These are phyloP conservation scores for Campoplex nolae DNA, from an alignment of 2,888 invertebrate genomes.

Conservation along the genomic window DNA sequence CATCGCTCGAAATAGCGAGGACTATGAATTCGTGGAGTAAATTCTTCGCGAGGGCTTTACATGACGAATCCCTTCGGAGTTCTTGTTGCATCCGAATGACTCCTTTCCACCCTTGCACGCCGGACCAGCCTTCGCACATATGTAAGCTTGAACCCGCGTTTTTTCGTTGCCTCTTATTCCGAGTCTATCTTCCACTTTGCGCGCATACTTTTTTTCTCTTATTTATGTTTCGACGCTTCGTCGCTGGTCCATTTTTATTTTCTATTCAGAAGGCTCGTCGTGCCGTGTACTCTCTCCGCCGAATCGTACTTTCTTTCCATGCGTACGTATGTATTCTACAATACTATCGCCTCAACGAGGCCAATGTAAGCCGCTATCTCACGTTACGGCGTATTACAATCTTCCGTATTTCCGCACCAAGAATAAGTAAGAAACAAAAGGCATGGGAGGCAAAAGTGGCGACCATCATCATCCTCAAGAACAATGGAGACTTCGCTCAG, in stretches of 20 bases:
- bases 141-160: background rate
- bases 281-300: slow-evolving; percentile 25
- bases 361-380: slow-evolving; percentile 60
- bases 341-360: slow-evolving; percentile 64
- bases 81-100: slow-evolving; percentile 40
- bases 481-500: slow-evolving; percentile 42
- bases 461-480: slow-evolving; percentile 4
- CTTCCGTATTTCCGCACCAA: slow-evolving; percentile 14
- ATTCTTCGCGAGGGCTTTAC: background rate
- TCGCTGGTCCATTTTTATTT: slow-evolving; percentile 11
- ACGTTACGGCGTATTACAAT: slow-evolving; percentile 62
- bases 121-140: background rate
- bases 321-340: background rate
- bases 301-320: slow-evolving; percentile 15
- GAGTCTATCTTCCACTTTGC: slow-evolving; percentile 11
- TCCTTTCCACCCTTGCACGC: slow-evolving; percentile 1
- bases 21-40: slow-evolving; percentile 23
- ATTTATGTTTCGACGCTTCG: slow-evolving; percentile 53
- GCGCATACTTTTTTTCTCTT: slow-evolving; percentile 10
- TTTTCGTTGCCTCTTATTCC: background rate
- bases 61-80: slow-evolving; percentile 17
- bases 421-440: slow-evolving; percentile 31
- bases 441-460: background rate
- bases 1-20: slow-evolving; percentile 41
- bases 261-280: slow-evolving; percentile 46